These are phyloP conservation scores for Macropus fuliginosus DNA, from an alignment of 2,797 vertebrate species.

Conservation along the genomic window DNA sequence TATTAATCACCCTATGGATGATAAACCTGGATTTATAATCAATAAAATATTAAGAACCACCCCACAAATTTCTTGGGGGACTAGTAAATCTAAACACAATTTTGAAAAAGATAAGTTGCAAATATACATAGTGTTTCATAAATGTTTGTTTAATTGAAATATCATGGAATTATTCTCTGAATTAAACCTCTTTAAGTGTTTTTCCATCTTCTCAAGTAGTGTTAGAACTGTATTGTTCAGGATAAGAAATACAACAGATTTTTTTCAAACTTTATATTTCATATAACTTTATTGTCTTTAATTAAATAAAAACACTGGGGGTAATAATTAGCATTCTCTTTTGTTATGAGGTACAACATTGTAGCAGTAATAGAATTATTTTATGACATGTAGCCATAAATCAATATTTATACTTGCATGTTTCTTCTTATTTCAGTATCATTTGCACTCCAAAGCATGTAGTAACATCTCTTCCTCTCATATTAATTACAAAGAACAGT, in stretches of 20 bases:
- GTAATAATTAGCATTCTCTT: background rate
- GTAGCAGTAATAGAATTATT: background rate
- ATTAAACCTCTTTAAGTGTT: background rate
- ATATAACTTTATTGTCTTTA: conserved; percentile 2
- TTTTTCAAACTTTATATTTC: background rate
- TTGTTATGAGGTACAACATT: background rate
- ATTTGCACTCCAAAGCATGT: conserved; percentile 68
- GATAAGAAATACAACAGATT: background rate
- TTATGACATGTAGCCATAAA: background rate
- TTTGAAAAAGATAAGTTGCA: background rate
- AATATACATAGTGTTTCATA: background rate
- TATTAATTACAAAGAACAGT: conserved; percentile 81
- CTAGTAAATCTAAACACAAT: background rate
- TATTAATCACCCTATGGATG: background rate
- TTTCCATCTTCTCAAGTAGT: background rate
- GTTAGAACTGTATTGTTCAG: background rate
- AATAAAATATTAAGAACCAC: background rate
- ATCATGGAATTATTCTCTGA: background rate
- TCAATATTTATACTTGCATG: background rate
- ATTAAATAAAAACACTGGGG: background rate
- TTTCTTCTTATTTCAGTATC: conserved; percentile 67
- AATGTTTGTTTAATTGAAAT: background rate
- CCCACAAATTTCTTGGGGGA: background rate
- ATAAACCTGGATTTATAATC: background rate
- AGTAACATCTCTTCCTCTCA: conserved; percentile 78